Percentiles rank a stretch among this genome's conserved stretches.
Conservation (phyloP, 2,888 invertebrate genomes). For the Macrophya alboannulata region DNA sequence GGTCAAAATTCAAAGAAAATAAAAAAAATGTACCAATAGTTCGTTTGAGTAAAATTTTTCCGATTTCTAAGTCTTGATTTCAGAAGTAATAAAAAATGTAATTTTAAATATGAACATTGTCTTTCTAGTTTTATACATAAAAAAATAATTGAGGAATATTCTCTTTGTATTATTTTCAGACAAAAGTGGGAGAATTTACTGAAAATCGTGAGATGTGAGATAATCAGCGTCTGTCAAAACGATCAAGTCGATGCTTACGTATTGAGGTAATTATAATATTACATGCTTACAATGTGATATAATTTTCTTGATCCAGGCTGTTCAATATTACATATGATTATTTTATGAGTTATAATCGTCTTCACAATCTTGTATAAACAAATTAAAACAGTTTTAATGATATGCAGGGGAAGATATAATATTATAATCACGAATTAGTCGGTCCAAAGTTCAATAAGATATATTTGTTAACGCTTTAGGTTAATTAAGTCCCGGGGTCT, state of each 20-base stretch:
- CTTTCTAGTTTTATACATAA: not conserved
- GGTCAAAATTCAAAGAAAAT: not conserved
- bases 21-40: not conserved
- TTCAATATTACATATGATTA: slow-evolving; percentile 29
- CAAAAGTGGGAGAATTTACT: slow-evolving; percentile 93
- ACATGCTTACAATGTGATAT: not conserved
- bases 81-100: too few species aligned
- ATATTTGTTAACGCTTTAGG: not conserved
- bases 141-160: not conserved
- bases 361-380: not conserved
- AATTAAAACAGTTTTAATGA: not conserved
- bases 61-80: not conserved
- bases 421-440: not conserved
- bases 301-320: slow-evolving; percentile 11
- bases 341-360: not conserved
- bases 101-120: too few species aligned
- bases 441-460: slow-evolving; percentile 7
- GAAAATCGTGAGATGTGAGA: slow-evolving; percentile 96
- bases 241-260: slow-evolving; percentile 97
- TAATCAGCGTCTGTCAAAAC: slow-evolving; percentile 95
- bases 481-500: not conserved
- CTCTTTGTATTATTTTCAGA: slow-evolving; percentile 82
- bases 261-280: slow-evolving; percentile 87
- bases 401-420: not conserved
- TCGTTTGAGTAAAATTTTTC: not conserved